Conservation (phyloP, 2,113 vertebrate genomes). For the Larimichthys polyactis region DNA sequence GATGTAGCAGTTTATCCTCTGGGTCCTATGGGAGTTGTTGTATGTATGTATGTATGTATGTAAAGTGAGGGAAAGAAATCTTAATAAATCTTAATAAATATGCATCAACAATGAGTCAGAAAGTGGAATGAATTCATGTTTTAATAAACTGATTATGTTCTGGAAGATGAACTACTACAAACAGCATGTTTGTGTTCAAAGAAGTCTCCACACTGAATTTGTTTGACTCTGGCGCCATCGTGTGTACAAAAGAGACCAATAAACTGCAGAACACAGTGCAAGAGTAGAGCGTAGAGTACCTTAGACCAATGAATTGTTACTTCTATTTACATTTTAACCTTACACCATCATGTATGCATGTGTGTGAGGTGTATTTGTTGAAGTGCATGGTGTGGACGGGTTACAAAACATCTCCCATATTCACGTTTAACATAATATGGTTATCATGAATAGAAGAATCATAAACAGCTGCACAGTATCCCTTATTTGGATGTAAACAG, state of each 20-base stretch:
- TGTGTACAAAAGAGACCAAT: constrained; percentile 58
- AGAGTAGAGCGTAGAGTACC: not conserved
- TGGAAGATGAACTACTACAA: not conserved
- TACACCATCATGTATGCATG: not conserved
- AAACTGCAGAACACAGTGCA: not conserved
- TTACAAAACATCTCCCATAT: not conserved
- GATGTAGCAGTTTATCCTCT: too few relatives aligned
- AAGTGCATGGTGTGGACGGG: not conserved
- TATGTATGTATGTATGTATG: not conserved
- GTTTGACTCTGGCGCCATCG: constrained; percentile 68
- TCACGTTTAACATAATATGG: not conserved
- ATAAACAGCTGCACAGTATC: not conserved
- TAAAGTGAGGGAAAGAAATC: not conserved
- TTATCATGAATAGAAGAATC: not conserved
- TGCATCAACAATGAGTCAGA: not conserved
- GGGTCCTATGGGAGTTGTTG: too few relatives aligned
- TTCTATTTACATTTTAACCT: not conserved
- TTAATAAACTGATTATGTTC: not conserved
- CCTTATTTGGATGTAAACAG: not conserved
- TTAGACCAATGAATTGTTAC: not conserved
- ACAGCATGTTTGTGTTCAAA: not conserved
- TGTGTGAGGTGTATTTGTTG: not conserved
- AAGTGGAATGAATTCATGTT: not conserved
- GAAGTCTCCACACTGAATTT: not conserved
- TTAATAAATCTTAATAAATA: too few relatives aligned